Percentiles rank a stretch among this genome's conserved stretches.
Evolutionary conservation across 2,888 invertebrate species (phyloP).

Genomic region (Limenitis arthemis): DNA sequence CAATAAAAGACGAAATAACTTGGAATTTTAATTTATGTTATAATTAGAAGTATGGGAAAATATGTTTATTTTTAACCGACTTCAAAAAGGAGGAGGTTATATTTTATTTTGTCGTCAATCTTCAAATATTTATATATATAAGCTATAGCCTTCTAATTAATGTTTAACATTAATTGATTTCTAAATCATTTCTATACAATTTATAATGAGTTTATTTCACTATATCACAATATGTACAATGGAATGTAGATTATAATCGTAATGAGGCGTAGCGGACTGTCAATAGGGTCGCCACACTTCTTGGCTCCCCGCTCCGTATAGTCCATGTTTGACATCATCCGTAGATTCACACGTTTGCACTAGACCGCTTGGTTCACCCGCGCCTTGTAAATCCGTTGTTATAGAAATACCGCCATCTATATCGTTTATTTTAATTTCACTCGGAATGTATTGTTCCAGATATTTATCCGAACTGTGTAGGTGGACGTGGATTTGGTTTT

Average conservation of each 20-base stretch:
- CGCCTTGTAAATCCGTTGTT: constrained; percentile 59
- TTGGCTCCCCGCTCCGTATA: constrained; percentile 51
- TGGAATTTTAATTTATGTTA: constrained; percentile 31
- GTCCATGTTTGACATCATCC: constrained; percentile 67
- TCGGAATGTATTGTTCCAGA: constrained; percentile 75
- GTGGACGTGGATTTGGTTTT: constrained; percentile 89
- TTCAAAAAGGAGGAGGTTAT: too few species aligned
- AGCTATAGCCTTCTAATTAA: too few species aligned
- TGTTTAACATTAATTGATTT: constrained; percentile 64
- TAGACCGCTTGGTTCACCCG: constrained; percentile 59
- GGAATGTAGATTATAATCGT: constrained; percentile 39
- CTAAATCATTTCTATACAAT: constrained; percentile 30
- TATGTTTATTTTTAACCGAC: too few species aligned
- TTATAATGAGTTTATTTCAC: constrained; percentile 30
- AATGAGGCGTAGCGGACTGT: constrained; percentile 39
- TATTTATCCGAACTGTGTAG: constrained; percentile 79
- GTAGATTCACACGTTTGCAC: constrained; percentile 66
- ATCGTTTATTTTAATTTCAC: constrained; percentile 75
- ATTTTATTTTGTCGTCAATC: too few species aligned
- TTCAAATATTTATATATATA: too few species aligned
- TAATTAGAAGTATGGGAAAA: too few species aligned
- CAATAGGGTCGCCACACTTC: constrained; percentile 87
- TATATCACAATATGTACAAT: constrained; percentile 69
- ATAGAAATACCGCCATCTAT: constrained; percentile 72
- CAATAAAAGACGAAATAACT: constrained; percentile 25